Evolutionary conservation across 2,113 vertebrate genomes (phyloP).

Genomic region (Dipodomys merriami): DNA sequence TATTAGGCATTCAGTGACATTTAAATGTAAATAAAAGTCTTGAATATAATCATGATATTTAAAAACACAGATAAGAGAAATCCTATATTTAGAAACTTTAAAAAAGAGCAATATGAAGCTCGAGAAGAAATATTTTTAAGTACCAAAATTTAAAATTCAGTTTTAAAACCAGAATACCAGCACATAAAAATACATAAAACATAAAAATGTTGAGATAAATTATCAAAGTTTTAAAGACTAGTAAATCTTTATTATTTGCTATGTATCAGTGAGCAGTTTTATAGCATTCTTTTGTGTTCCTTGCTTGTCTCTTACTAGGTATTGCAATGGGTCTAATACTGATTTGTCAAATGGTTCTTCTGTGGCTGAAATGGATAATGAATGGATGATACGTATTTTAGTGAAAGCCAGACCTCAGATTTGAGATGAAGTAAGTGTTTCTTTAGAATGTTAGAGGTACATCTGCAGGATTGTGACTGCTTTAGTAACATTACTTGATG

Average conservation of each 20-base stretch:
- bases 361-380: slow-evolving; percentile 48
- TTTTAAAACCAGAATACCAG: slow-evolving; percentile 53
- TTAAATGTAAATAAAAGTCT: slow-evolving; percentile 55
- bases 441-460: slow-evolving; percentile 64
- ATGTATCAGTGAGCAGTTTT: slow-evolving; percentile 52
- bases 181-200: slow-evolving; percentile 11
- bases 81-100: slow-evolving; percentile 40
- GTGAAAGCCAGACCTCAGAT: slow-evolving; percentile 63
- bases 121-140: slow-evolving; percentile 58
- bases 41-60: slow-evolving; percentile 43
- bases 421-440: slow-evolving; percentile 63
- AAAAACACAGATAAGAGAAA: slow-evolving; percentile 52
- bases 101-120: slow-evolving; percentile 51
- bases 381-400: slow-evolving; percentile 59
- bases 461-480: background rate
- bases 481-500: slow-evolving; percentile 49
- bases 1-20: slow-evolving; percentile 27
- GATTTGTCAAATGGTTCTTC: slow-evolving; percentile 53
- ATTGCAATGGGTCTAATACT: background rate
- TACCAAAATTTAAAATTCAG: slow-evolving; percentile 55
- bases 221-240: slow-evolving; percentile 42
- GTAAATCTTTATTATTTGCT: slow-evolving; percentile 34
- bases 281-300: slow-evolving; percentile 40
- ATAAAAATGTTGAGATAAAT: slow-evolving; percentile 43
- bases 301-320: slow-evolving; percentile 64